phyloP scores from a whole-genome alignment of 1,140 invertebrate genomes.

The Papilio polyxenes region DNA sequence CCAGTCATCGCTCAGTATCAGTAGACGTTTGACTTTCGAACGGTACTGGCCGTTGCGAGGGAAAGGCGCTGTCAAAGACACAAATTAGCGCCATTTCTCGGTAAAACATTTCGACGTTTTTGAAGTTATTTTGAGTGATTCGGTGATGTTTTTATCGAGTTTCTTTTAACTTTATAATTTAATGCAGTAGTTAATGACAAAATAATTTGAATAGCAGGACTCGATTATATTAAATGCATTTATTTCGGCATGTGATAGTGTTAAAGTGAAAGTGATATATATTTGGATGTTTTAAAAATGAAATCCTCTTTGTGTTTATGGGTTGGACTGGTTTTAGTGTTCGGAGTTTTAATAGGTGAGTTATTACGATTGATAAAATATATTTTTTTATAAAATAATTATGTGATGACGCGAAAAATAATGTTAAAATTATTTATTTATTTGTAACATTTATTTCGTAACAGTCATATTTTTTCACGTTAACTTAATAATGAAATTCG shows the following conservation, averaged over 20 bases:
- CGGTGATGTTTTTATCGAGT: conserved; percentile 6
- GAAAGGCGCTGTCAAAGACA: conserved; percentile 54
- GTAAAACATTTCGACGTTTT: conserved; percentile 45
- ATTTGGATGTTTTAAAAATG: conserved; percentile 62
- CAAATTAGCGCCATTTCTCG: conserved; percentile 41
- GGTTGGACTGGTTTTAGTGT: conserved; percentile 59
- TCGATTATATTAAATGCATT: conserved; percentile 40
- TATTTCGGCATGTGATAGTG: conserved; percentile 53
- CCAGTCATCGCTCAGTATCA: conserved; percentile 63
- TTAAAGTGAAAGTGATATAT: conserved; percentile 69
- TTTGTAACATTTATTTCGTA: too few species aligned
- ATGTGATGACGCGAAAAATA: background rate
- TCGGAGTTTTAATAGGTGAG: conserved; percentile 66
- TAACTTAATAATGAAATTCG: too few species aligned
- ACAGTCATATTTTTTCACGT: too few species aligned
- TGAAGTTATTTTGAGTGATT: conserved; percentile 41
- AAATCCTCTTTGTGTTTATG: conserved; percentile 57
- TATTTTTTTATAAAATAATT: background rate
- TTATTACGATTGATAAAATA: conserved; percentile 36
- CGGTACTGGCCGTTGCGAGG: conserved; percentile 52
- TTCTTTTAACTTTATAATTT: background rate
- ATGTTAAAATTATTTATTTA: too few species aligned
- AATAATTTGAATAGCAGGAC: background rate
- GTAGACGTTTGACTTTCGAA: conserved; percentile 76
- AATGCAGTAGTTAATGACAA: background rate